These are phyloP conservation scores for Whitmania pigra DNA, from an alignment of 1,140 invertebrate genomes.

Conservation along the genomic window DNA sequence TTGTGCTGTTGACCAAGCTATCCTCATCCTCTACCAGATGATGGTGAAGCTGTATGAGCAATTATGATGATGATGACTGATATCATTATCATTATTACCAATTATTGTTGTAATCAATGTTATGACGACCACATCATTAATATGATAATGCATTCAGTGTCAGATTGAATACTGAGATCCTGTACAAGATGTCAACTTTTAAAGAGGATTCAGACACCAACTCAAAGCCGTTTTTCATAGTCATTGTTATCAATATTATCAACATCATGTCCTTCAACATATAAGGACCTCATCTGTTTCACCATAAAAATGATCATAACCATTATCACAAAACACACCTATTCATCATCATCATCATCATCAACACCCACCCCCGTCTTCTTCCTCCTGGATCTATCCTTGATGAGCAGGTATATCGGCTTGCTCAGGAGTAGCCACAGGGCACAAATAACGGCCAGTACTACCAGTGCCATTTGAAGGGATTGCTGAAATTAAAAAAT, in stretches of 20 bases:
- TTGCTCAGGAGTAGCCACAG: constrained; percentile 71
- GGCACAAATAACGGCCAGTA: constrained; percentile 66
- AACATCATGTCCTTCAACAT: neutral
- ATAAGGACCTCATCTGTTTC: neutral
- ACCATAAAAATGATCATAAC: neutral
- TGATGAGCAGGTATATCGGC: constrained; percentile 29
- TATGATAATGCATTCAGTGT: no score
- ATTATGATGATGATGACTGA: no score
- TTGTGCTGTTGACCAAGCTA: no score
- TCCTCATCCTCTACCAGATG: no score
- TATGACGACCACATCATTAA: no score
- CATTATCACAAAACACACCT: no score
- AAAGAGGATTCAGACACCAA: neutral
- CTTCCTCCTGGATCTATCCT: neutral
- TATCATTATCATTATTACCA: no score
- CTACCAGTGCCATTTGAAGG: constrained; percentile 61
- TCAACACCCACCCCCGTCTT: neutral
- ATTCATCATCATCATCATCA: neutral
- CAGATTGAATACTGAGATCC: no score
- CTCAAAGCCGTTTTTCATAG: neutral
- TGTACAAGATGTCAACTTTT: no score
- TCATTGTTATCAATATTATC: neutral
- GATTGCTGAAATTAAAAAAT: constrained; percentile 43
- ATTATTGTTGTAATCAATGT: no score
- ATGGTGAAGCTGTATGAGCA: no score